Evolutionary conservation across 2,113 vertebrate species (phyloP).

Genomic region (Hassar affinis): DNA sequence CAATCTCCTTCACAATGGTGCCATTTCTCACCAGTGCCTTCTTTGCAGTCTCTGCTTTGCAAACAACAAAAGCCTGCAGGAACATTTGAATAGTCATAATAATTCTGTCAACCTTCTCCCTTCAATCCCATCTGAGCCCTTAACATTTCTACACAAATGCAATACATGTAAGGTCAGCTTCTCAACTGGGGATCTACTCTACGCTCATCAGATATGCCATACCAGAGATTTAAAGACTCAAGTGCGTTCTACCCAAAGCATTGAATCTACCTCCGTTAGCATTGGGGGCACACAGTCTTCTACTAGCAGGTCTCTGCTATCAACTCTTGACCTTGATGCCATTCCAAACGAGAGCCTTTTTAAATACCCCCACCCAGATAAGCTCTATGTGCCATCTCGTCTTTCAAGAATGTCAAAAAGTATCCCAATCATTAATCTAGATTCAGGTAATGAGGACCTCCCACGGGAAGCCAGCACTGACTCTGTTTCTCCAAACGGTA

Average conservation of each 20-base stretch:
- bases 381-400: slow-evolving; percentile 46
- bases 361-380: slow-evolving; percentile 56
- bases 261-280: neutral
- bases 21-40: slow-evolving; percentile 37
- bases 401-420: slow-evolving; percentile 17
- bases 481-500: neutral
- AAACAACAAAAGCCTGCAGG: slow-evolving; percentile 31
- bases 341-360: slow-evolving; percentile 48
- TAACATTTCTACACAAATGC: slow-evolving; percentile 51
- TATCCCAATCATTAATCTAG: slow-evolving; percentile 20
- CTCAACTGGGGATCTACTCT: slow-evolving; percentile 56
- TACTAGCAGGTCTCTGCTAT: slow-evolving; percentile 18
- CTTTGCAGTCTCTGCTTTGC: slow-evolving; percentile 45
- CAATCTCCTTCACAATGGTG: slow-evolving; percentile 53
- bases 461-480: neutral
- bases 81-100: slow-evolving; percentile 46
- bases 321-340: slow-evolving; percentile 27
- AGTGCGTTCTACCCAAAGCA: neutral
- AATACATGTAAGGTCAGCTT: slow-evolving; percentile 50
- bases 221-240: slow-evolving; percentile 5
- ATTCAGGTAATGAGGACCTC: slow-evolving; percentile 5
- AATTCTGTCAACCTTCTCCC: slow-evolving; percentile 13
- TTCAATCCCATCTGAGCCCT: slow-evolving; percentile 30
- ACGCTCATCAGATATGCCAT: slow-evolving; percentile 58
- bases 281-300: neutral